phyloP scores from a whole-genome alignment of 2,113 vertebrate species.

The Chloropsis hardwickii region DNA sequence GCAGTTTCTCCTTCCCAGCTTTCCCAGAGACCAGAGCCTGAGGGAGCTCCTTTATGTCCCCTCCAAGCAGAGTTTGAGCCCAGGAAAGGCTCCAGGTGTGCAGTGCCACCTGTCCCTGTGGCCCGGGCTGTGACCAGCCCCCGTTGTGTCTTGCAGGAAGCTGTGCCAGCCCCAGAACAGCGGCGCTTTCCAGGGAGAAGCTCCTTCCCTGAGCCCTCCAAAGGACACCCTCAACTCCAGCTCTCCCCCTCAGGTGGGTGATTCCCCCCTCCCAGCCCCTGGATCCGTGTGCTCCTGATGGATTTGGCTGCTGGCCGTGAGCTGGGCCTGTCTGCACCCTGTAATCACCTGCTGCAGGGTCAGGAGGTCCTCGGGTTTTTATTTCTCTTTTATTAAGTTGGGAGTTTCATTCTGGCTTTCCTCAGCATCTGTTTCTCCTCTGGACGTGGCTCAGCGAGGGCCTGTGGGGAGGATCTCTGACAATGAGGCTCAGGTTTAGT shows the following conservation, averaged over 20 bases:
- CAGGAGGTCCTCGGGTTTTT: not conserved
- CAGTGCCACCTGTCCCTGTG: not conserved
- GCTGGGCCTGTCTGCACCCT: not conserved
- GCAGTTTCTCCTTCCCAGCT: not conserved
- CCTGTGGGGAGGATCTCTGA: not conserved
- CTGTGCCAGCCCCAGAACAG: conserved; percentile 80
- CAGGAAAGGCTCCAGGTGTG: accelerated
- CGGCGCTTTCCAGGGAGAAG: conserved; percentile 68
- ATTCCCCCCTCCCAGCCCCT: not conserved
- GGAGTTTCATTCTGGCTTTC: not conserved
- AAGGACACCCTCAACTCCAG: conserved; percentile 79
- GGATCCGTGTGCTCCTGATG: accelerated
- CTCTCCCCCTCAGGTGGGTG: conserved; percentile 86
- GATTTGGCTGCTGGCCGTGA: not conserved
- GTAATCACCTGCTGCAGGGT: not conserved
- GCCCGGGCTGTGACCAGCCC: not conserved
- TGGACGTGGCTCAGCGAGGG: not conserved
- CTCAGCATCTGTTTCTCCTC: conserved; percentile 8
- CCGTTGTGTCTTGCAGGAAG: conserved; percentile 74
- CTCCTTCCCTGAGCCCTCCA: conserved; percentile 80
- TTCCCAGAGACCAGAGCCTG: accelerated
- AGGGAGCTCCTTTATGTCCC: accelerated
- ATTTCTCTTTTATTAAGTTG: not conserved
- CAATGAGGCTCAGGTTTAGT: not conserved
- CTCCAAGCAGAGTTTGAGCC: not conserved